Evolutionary conservation across 2,797 vertebrate species (phyloP).

Genomic region (Emys orbicularis): DNA sequence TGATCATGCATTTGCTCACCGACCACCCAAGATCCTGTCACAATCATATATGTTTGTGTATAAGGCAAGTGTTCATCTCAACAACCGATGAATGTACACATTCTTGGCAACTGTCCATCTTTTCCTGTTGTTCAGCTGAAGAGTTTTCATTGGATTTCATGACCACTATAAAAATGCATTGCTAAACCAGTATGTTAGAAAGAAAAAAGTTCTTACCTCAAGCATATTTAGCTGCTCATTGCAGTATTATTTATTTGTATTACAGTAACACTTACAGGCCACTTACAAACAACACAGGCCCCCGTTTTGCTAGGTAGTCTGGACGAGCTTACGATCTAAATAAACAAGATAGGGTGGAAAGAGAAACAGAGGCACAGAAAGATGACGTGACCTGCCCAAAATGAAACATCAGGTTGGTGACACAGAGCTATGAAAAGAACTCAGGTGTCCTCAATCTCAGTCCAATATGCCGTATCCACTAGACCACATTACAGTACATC

Average conservation of each 20-base stretch:
- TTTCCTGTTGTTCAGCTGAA: not conserved
- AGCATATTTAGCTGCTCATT: not conserved
- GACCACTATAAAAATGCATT: not conserved
- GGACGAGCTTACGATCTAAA: not conserved
- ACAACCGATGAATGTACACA: fast-evolving
- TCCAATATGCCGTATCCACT: not conserved
- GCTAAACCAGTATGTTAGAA: not conserved
- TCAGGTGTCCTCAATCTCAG: not conserved
- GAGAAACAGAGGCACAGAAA: not conserved
- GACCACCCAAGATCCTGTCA: not conserved
- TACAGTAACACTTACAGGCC: not conserved
- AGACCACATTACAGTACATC: not conserved
- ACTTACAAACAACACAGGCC: not conserved
- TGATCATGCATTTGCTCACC: not conserved
- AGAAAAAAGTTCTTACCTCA: not conserved
- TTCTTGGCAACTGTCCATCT: not conserved
- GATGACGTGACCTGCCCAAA: not conserved
- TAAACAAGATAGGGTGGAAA: not conserved
- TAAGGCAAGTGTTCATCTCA: not conserved
- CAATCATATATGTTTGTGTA: not conserved
- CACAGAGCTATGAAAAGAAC: not conserved
- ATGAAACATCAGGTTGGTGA: not conserved
- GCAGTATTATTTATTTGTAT: not conserved
- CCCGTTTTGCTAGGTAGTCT: not conserved
- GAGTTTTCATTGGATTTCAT: not conserved